A percentile compares a stretch with the other conserved stretches of the same genome.
These are phyloP conservation scores for Scaptodrosophila lebanonensis DNA, from an alignment of 1,140 invertebrate genomes.

Conservation along the genomic window DNA sequence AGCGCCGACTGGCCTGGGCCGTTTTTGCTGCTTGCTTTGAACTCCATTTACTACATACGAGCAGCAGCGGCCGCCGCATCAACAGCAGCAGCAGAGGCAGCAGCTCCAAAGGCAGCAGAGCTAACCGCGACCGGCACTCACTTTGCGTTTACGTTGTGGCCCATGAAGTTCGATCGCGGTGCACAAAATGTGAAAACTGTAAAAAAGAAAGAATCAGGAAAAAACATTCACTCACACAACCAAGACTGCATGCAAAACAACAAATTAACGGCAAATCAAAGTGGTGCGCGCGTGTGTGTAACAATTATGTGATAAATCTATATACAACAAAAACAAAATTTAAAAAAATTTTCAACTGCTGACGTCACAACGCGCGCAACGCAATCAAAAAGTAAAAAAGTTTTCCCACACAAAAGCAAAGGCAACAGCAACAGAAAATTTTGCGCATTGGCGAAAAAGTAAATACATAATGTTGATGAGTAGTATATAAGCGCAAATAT, in stretches of 20 bases:
- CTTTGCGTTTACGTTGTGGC: slow-evolving; percentile 59
- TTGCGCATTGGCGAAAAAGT: slow-evolving; percentile 26
- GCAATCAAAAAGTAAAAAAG: slow-evolving; percentile 32
- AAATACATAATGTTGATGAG: slow-evolving; percentile 26
- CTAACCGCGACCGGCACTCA: not conserved
- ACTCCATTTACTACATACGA: not conserved
- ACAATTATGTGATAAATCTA: slow-evolving; percentile 72
- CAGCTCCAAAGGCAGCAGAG: not conserved
- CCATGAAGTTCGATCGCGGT: slow-evolving; percentile 55
- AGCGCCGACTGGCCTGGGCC: too few species aligned
- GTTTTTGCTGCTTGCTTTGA: too few species aligned
- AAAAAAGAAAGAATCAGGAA: slow-evolving; percentile 31
- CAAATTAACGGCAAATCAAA: slow-evolving; percentile 18
- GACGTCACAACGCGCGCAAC: slow-evolving; percentile 46
- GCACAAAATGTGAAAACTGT: slow-evolving; percentile 54
- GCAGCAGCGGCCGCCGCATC: too few species aligned
- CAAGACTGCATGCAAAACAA: slow-evolving; percentile 43
- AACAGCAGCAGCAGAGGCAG: too few species aligned
- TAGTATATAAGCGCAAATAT: slow-evolving; percentile 52
- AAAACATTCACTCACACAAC: slow-evolving; percentile 23
- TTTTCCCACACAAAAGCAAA: slow-evolving; percentile 29
- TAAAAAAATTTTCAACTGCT: slow-evolving; percentile 48
- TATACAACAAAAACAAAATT: slow-evolving; percentile 23
- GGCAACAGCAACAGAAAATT: slow-evolving; percentile 6
- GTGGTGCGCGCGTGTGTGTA: slow-evolving; percentile 36